Conservation (phyloP, 2,888 invertebrate genomes). For the Polydrusus cervinus region DNA sequence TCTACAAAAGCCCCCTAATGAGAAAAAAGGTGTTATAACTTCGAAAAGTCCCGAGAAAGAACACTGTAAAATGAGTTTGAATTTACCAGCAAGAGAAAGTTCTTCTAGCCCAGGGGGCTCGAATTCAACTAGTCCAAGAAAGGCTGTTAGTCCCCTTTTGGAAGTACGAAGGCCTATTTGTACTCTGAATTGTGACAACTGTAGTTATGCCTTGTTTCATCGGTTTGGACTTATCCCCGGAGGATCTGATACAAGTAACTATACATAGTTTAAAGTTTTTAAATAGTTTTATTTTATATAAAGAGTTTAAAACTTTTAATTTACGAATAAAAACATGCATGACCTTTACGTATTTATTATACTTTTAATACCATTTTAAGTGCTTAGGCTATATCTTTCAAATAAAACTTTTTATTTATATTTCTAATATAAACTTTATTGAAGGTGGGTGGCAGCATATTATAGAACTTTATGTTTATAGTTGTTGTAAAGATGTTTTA, state of each 20-base stretch:
- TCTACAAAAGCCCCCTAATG: conserved; percentile 15
- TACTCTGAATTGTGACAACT: conserved; percentile 83
- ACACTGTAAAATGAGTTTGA: conserved; percentile 72
- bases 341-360: neutral
- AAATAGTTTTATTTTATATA: conserved; percentile 21
- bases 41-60: conserved; percentile 37
- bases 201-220: conserved; percentile 79
- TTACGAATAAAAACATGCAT: neutral
- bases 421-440: no score
- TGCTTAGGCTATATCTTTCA: no score
- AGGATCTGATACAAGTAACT: conserved; percentile 67
- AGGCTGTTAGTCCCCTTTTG: conserved; percentile 81
- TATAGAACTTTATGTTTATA: no score
- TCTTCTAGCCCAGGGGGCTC: conserved; percentile 67
- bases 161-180: conserved; percentile 82
- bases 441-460: no score
- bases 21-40: neutral
- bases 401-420: no score
- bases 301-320: neutral
- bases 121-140: conserved; percentile 76
- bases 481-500: no score
- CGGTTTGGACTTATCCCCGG: conserved; percentile 74
- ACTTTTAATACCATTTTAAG: neutral
- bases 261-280: conserved; percentile 31
- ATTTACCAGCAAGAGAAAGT: conserved; percentile 73